phyloP scores from a whole-genome alignment of 2,113 vertebrate genomes.

The Varanus salvator region DNA sequence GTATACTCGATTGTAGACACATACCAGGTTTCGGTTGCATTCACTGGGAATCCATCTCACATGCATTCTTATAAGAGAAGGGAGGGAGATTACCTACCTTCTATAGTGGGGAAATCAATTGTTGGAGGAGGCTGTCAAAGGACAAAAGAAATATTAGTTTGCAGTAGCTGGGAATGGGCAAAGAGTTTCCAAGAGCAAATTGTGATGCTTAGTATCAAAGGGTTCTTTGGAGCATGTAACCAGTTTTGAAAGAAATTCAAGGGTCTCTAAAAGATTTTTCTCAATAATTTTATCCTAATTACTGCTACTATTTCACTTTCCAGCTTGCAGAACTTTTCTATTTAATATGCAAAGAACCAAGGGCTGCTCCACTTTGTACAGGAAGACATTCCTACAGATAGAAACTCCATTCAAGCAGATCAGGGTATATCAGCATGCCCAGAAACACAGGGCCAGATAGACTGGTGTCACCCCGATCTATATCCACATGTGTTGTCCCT shows the following conservation, averaged over 20 bases:
- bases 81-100: slow-evolving; percentile 81
- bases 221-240: neutral
- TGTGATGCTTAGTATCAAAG: neutral
- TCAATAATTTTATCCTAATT: neutral
- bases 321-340: neutral
- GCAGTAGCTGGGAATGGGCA: neutral
- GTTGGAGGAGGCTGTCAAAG: slow-evolving; percentile 78
- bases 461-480: no score
- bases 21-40: no score
- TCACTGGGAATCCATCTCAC: neutral
- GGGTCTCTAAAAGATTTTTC: neutral
- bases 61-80: no score
- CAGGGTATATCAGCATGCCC: no score
- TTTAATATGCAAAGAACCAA: neutral
- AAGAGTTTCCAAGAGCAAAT: neutral
- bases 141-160: slow-evolving; percentile 30
- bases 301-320: neutral
- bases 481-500: no score
- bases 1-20: no score
- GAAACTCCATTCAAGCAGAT: neutral
- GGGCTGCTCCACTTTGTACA: neutral
- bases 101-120: slow-evolving; percentile 84
- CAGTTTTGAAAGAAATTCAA: neutral
- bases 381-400: neutral
- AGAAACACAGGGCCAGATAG: no score